These are phyloP conservation scores for Ciconia nigra DNA, from an alignment of 2,797 vertebrate genomes.

Conservation along the genomic window DNA sequence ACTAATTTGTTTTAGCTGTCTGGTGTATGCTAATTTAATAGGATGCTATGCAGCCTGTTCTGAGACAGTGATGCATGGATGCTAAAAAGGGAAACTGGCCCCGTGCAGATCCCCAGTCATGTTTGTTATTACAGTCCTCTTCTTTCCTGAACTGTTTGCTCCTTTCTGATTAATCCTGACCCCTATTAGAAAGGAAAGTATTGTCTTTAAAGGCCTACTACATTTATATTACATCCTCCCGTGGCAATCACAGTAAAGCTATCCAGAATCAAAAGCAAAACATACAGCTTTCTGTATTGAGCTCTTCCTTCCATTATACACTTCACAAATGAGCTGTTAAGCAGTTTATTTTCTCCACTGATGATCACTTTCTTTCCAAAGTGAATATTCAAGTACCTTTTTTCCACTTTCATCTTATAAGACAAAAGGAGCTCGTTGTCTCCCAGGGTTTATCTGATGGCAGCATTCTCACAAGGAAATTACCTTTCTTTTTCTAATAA, in stretches of 20 bases:
- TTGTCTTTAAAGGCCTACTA: conserved; percentile 16
- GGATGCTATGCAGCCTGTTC: conserved; percentile 15
- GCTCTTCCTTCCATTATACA: not conserved
- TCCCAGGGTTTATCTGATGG: not conserved
- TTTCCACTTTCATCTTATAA: not conserved
- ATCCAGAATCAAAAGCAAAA: not conserved
- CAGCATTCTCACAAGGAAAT: not conserved
- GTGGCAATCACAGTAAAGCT: not conserved
- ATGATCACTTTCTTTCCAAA: conserved; percentile 8
- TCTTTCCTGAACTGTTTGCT: conserved; percentile 28
- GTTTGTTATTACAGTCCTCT: not conserved
- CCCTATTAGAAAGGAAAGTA: not conserved
- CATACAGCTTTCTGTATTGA: not conserved
- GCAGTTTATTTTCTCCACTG: not conserved
- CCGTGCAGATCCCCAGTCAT: not conserved
- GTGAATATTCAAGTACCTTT: conserved; percentile 1
- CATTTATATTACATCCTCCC: not conserved
- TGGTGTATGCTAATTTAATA: conserved; percentile 34
- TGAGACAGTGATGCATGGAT: conserved; percentile 37
- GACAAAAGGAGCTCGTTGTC: conserved; percentile 16
- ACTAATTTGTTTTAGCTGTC: conserved; percentile 25
- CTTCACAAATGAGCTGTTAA: not conserved
- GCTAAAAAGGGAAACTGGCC: conserved; percentile 41
- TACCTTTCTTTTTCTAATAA: not conserved
- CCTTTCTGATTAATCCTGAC: conserved; percentile 30